Evolutionary conservation across 2,797 vertebrate genomes (phyloP).

Genomic region (Heliangelus exortis): DNA sequence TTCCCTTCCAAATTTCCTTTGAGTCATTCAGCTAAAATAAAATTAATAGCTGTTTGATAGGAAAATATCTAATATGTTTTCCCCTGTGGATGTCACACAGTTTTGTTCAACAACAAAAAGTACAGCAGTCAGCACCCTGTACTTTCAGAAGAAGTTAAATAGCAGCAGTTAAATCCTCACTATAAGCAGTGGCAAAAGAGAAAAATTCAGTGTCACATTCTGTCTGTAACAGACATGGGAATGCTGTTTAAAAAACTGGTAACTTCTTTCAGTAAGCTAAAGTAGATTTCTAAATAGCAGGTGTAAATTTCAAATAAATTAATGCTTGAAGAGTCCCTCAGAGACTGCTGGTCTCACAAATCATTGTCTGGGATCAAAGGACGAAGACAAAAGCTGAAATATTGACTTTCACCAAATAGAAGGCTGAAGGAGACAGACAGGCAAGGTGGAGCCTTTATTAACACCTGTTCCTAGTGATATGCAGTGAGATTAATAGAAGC

Average conservation of each 20-base stretch:
- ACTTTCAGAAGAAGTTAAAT: not conserved
- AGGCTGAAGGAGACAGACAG: not conserved
- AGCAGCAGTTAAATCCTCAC: not conserved
- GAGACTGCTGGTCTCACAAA: fast-evolving
- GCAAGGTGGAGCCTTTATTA: not conserved
- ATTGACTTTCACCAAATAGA: not conserved
- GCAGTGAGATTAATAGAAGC: not conserved
- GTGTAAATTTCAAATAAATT: not conserved
- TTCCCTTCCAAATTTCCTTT: not conserved
- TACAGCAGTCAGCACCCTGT: not conserved
- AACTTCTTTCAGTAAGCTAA: not conserved
- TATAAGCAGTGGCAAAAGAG: not conserved
- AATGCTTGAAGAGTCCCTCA: not conserved
- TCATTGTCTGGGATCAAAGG: not conserved
- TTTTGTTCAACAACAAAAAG: not conserved
- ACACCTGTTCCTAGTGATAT: not conserved
- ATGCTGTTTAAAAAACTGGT: not conserved
- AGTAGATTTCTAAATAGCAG: not conserved
- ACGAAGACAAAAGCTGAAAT: not conserved
- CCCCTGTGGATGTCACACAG: not conserved
- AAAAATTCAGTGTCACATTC: not conserved
- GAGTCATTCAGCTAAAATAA: not conserved
- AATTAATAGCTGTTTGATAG: not conserved
- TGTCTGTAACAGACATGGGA: not conserved
- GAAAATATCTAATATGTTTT: not conserved